Conservation (phyloP, 2,888 invertebrate genomes). For the Hirtodrosophila cameraria region DNA sequence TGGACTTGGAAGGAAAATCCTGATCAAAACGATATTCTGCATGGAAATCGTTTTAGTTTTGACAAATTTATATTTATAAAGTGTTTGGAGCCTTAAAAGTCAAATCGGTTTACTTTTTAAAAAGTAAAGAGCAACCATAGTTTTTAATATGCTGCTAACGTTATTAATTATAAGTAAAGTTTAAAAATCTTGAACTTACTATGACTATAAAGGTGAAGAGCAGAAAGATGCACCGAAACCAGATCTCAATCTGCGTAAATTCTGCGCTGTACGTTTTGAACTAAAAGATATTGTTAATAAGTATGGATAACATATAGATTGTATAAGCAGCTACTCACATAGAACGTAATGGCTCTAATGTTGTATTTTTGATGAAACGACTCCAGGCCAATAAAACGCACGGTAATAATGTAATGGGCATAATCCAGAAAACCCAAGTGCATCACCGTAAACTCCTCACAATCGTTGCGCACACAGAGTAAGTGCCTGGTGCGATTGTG, state of each 20-base stretch:
- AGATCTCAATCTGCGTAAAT: slow-evolving; percentile 98
- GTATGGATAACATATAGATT: neutral
- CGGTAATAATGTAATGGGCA: slow-evolving; percentile 93
- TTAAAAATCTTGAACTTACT: slow-evolving; percentile 86
- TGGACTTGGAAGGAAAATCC: no score
- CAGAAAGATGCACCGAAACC: slow-evolving; percentile 97
- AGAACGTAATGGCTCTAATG: slow-evolving; percentile 93
- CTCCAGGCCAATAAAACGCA: slow-evolving; percentile 93
- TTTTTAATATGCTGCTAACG: neutral
- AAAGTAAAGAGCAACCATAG: slow-evolving; percentile 51
- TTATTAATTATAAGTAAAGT: no score
- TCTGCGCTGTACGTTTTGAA: slow-evolving; percentile 98
- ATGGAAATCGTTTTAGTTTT: no score
- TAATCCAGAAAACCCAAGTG: slow-evolving; percentile 96
- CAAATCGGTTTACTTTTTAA: no score
- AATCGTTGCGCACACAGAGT: slow-evolving; percentile 91
- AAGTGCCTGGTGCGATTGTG: slow-evolving; percentile 93
- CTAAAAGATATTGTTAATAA: slow-evolving; percentile 85
- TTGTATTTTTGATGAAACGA: slow-evolving; percentile 93
- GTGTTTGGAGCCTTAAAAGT: no score
- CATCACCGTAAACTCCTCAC: slow-evolving; percentile 93
- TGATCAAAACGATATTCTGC: no score
- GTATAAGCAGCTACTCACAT: slow-evolving; percentile 87
- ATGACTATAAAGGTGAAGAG: slow-evolving; percentile 93
- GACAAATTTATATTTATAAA: no score